Percentiles rank a stretch among this genome's conserved stretches.
phyloP scores from a whole-genome alignment of 2,888 invertebrate genomes.

The Eupithecia subumbrata region DNA sequence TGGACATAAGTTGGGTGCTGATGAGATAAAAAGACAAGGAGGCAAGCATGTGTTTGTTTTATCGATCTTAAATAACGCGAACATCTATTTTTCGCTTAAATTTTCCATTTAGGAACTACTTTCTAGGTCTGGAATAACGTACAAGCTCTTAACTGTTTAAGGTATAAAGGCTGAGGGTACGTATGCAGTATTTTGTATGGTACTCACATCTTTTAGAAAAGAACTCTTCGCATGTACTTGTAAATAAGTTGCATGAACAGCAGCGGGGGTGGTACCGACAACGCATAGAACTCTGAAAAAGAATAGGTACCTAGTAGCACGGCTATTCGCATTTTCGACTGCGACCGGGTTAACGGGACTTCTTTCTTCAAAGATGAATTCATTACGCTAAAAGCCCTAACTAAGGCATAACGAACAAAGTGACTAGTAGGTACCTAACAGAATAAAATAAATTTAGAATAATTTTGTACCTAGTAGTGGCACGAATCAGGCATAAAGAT shows the following conservation, averaged over 20 bases:
- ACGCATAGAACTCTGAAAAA: conserved; percentile 33
- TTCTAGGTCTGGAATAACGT: too few relatives aligned
- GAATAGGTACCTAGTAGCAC: not conserved
- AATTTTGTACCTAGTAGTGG: not conserved
- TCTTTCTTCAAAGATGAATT: not conserved
- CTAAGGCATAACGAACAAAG: not conserved
- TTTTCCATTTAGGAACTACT: too few relatives aligned
- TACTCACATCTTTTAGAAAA: conserved; percentile 16
- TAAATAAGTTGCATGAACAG: conserved; percentile 33
- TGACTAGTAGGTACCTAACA: not conserved
- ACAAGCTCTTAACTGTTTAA: too few relatives aligned
- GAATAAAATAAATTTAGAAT: not conserved
- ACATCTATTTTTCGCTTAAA: too few relatives aligned
- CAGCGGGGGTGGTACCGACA: conserved; percentile 39
- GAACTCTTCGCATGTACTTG: conserved; percentile 31
- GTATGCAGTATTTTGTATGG: not conserved
- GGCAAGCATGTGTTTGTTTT: too few relatives aligned
- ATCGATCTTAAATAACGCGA: too few relatives aligned
- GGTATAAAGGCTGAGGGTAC: not conserved
- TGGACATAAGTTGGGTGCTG: too few relatives aligned
- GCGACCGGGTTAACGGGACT: not conserved
- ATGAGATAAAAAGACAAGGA: too few relatives aligned
- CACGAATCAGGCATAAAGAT: not conserved
- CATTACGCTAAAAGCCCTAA: not conserved
- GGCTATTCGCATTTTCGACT: not conserved